Conservation (phyloP, 2,888 invertebrate species). For the Agrotis clavis region DNA sequence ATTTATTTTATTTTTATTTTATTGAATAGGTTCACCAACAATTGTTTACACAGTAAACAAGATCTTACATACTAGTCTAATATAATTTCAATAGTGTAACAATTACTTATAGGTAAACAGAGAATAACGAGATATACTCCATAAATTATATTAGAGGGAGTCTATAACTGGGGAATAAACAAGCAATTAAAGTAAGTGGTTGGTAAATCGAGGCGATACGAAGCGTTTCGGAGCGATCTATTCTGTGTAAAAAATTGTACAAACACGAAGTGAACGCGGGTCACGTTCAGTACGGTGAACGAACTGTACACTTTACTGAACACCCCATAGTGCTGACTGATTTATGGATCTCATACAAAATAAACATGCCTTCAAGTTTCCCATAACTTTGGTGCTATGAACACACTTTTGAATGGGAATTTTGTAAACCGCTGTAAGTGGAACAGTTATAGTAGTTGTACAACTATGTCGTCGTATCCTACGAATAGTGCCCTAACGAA, state of each 20-base stretch:
- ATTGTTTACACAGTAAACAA: too few species aligned
- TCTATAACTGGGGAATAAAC: too few species aligned
- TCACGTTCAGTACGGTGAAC: constrained; percentile 24
- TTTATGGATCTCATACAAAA: constrained; percentile 31
- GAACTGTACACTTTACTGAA: constrained; percentile 20
- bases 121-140: background rate
- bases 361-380: constrained; percentile 11
- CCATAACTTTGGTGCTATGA: background rate
- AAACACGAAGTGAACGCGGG: constrained; percentile 16
- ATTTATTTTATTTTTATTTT: too few species aligned
- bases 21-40: too few species aligned
- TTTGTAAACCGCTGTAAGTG: background rate
- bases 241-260: constrained; percentile 30
- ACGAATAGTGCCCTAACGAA: too few species aligned
- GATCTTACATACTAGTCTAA: too few species aligned
- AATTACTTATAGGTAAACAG: too few species aligned
- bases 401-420: background rate
- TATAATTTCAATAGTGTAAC: too few species aligned
- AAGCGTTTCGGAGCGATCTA: constrained; percentile 2
- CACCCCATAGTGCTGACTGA: constrained; percentile 24
- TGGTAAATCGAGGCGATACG: background rate
- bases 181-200: background rate
- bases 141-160: background rate
- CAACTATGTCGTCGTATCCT: too few species aligned
- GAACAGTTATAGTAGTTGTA: background rate